Evolutionary conservation across 2,797 vertebrate genomes (phyloP).

Genomic region (Tragelaphus eurycerus): DNA sequence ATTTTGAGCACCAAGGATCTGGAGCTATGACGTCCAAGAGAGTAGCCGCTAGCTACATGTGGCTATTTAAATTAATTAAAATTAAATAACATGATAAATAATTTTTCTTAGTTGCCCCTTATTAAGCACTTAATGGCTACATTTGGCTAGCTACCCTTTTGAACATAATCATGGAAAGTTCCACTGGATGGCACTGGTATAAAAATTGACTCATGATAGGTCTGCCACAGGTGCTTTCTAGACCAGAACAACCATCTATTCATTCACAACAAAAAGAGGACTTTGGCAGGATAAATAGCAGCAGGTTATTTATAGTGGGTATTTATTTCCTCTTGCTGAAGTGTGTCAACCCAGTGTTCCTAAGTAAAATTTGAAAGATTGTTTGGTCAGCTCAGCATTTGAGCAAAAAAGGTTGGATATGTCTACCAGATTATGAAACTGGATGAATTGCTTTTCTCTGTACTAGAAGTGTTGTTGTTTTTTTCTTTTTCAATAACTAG

Average conservation of each 20-base stretch:
- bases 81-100: slow-evolving; percentile 12
- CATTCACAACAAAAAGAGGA: slow-evolving; percentile 37
- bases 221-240: slow-evolving; percentile 37
- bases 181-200: neutral
- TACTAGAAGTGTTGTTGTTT: neutral
- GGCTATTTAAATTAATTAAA: slow-evolving; percentile 35
- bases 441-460: neutral
- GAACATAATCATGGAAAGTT: neutral
- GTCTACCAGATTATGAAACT: neutral
- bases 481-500: neutral
- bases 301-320: slow-evolving; percentile 45
- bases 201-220: slow-evolving; percentile 6
- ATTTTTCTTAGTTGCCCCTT: neutral
- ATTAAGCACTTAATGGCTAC: neutral
- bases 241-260: slow-evolving; percentile 26
- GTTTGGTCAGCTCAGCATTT: slow-evolving; percentile 36
- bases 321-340: slow-evolving; percentile 29
- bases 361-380: neutral
- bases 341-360: neutral
- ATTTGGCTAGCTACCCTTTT: neutral
- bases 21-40: neutral
- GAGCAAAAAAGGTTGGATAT: neutral
- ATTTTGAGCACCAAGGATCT: neutral
- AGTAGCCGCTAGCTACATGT: neutral
- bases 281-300: slow-evolving; percentile 29